These are phyloP conservation scores for Centruroides sculpturatus DNA, from an alignment of 1,140 invertebrate genomes.

Conservation along the genomic window DNA sequence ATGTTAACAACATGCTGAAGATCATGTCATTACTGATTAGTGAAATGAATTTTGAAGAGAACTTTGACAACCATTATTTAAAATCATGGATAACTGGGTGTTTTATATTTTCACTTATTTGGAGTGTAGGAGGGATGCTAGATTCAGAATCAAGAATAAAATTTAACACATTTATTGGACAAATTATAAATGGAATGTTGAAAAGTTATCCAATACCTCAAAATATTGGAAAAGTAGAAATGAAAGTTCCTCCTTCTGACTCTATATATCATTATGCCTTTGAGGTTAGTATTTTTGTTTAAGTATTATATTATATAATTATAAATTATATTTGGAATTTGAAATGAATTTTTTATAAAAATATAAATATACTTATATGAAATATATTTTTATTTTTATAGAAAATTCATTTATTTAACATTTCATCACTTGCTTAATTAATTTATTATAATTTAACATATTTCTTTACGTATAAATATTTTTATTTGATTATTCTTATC, in stretches of 20 bases:
- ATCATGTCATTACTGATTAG: conserved; percentile 29
- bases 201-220: conserved; percentile 48
- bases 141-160: conserved; percentile 51
- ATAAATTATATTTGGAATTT: no score
- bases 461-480: no score
- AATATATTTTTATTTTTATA: no score
- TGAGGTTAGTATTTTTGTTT: conserved; percentile 24
- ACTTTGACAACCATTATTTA: conserved; percentile 39
- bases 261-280: conserved; percentile 66
- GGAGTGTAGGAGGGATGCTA: conserved; percentile 67
- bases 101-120: conserved; percentile 57
- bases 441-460: no score
- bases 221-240: conserved; percentile 47
- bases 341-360: no score
- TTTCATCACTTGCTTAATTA: no score
- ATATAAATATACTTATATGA: no score
- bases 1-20: conserved; percentile 27
- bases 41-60: conserved; percentile 19
- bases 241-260: conserved; percentile 54
- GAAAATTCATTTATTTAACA: no score
- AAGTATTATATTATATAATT: no score
- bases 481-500: no score
- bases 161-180: conserved; percentile 53
- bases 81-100: conserved; percentile 56
- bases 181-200: conserved; percentile 35